A percentile compares a stretch with the other conserved stretches of the same genome.
Evolutionary conservation across 2,797 vertebrate species (phyloP).

Genomic region (Vespertilio murinus): DNA sequence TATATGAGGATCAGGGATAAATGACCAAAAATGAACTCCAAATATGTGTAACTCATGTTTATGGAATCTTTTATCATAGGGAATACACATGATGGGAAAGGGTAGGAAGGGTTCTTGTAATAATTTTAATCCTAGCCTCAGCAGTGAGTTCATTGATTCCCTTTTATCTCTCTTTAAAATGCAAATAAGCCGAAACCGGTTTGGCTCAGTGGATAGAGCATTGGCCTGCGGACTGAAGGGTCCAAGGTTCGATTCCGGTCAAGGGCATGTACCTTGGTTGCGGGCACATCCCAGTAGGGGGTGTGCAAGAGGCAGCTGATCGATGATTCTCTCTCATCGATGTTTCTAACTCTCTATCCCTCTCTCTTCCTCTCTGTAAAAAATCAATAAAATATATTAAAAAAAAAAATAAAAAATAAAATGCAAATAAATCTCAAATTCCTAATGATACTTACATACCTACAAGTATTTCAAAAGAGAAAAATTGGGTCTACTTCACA

Average conservation of each 20-base stretch:
- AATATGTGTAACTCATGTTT: background rate
- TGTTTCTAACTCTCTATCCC: too few relatives aligned
- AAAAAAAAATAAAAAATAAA: too few relatives aligned
- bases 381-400: too few relatives aligned
- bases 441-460: background rate
- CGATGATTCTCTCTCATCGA: too few relatives aligned
- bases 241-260: too few relatives aligned
- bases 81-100: background rate
- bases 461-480: constrained; percentile 9
- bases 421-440: background rate
- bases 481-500: background rate
- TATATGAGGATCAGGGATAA: background rate
- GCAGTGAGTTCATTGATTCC: background rate
- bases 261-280: too few relatives aligned
- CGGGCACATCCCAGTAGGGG: too few relatives aligned
- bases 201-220: too few relatives aligned
- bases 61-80: background rate
- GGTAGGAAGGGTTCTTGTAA: background rate
- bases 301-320: too few relatives aligned
- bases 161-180: background rate
- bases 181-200: too few relatives aligned
- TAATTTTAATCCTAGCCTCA: constrained; percentile 13
- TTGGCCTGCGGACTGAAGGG: too few relatives aligned
- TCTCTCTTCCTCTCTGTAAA: too few relatives aligned
- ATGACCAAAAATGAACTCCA: constrained; percentile 5